These are phyloP conservation scores for Mythimna loreyi DNA, from an alignment of 2,888 invertebrate species.

Conservation along the genomic window DNA sequence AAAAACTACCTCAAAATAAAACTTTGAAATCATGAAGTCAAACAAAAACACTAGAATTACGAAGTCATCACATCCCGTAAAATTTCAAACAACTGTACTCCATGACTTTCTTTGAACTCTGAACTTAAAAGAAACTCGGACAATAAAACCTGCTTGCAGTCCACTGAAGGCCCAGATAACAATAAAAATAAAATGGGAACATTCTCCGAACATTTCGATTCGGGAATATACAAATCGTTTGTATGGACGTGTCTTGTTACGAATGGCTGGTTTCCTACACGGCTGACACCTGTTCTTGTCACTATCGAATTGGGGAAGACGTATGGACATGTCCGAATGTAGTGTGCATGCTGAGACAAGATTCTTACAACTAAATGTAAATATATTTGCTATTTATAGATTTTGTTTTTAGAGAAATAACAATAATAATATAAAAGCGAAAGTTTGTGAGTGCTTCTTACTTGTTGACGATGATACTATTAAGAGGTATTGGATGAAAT, in stretches of 20 bases:
- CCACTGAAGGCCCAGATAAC: slow-evolving; percentile 58
- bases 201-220: slow-evolving; percentile 65
- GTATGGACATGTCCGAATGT: slow-evolving; percentile 62
- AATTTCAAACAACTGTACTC: slow-evolving; percentile 29
- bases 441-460: no score
- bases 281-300: slow-evolving; percentile 80
- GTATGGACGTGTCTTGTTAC: slow-evolving; percentile 70
- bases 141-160: slow-evolving; percentile 56
- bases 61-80: slow-evolving; percentile 37
- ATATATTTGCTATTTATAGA: no score
- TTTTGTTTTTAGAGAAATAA: no score
- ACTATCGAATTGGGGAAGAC: slow-evolving; percentile 76
- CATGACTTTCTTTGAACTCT: slow-evolving; percentile 38
- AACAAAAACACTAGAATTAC: slow-evolving; percentile 18
- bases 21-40: slow-evolving; percentile 2
- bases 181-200: slow-evolving; percentile 73
- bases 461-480: no score
- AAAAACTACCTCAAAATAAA: no score
- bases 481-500: no score
- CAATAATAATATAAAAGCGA: no score
- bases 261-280: slow-evolving; percentile 66
- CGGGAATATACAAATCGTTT: slow-evolving; percentile 75
- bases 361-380: slow-evolving; percentile 33
- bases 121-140: slow-evolving; percentile 48
- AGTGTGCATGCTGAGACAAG: slow-evolving; percentile 47